Base-by-base conservation (phyloP, 2,888 invertebrate genomes). In the Cecidostiba fungosa region DNA sequence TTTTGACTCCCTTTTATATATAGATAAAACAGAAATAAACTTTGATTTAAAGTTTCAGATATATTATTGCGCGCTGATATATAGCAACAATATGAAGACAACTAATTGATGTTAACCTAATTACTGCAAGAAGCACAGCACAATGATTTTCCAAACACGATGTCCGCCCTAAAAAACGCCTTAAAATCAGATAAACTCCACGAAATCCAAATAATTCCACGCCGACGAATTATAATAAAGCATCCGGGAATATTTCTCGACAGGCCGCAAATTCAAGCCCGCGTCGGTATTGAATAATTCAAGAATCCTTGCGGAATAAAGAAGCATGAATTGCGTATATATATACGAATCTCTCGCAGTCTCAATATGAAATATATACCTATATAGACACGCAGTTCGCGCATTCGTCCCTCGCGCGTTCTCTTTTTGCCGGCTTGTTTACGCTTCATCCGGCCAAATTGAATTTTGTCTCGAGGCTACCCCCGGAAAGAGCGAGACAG, bases 401-500 rank as follows among this genome's bases (percentile, higher is more conserved):
- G 43, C 43, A 36, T n/a, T 62, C 62, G 62, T 36, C 70, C 70
- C 50, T 59, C 81, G 69, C 77, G 66, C 84, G 85, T 86, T 89
- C 88, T 85, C 78, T 90, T 91, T 90, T 89, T 89, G 87, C 86
- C 87, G 78, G 82, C 87, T 89, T 91, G 91, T 91, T 91, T 91
- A 91, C 91, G 92, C 91, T 92, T 90, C 90, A 91, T 91, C 91
- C 91, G 89, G 89, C 89, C 90, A 91, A 91, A 92, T 91, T 91
- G 91, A 92, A 92, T 92, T 91, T 91, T 89, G 90, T 91, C 92
- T 91, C 85, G 90, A 84, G 92, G 92, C 91, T 89, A 91, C 74
- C 79, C 84, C 77, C 79, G 16, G 54, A 62, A 62, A 70, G 66
- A 73, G 70, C n/a, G 62, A 81, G 43, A 74, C 32, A 29, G 54